Evolutionary conservation across 2,888 invertebrate genomes (phyloP).

Genomic region (Actias luna): DNA sequence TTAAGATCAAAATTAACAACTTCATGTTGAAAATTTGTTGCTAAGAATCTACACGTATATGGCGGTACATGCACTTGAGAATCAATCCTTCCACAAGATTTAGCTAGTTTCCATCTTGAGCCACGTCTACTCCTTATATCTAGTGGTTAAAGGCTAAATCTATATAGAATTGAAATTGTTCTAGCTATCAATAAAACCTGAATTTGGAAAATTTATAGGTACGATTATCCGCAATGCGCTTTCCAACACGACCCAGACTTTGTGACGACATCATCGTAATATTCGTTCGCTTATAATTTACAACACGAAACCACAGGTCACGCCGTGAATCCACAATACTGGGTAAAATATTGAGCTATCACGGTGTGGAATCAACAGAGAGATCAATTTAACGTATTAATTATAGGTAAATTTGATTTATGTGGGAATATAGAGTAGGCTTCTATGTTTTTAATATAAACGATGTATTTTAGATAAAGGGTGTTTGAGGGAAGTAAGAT

Average conservation of each 20-base stretch:
- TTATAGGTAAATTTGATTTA: background rate
- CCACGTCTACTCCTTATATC: too few relatives aligned
- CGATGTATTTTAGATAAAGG: background rate
- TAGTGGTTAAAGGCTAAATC: background rate
- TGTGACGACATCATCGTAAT: conserved; percentile 23
- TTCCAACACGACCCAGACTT: conserved; percentile 24
- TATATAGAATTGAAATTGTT: background rate
- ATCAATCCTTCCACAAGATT: too few relatives aligned
- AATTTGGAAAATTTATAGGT: background rate
- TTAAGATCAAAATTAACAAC: too few relatives aligned
- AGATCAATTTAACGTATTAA: background rate
- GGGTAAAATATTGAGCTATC: background rate
- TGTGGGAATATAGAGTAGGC: background rate
- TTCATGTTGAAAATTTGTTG: too few relatives aligned
- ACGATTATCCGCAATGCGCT: conserved; percentile 39
- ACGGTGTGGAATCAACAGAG: background rate
- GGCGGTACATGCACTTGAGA: too few relatives aligned
- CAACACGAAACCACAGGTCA: conserved; percentile 7
- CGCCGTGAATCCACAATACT: background rate
- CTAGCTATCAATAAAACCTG: background rate
- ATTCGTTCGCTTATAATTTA: conserved; percentile 4
- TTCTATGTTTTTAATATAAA: background rate
- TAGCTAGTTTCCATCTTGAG: too few relatives aligned
- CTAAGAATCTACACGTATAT: too few relatives aligned
- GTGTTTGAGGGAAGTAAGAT: too few relatives aligned